A percentile compares a stretch with the other conserved stretches of the same genome.
phyloP scores from a whole-genome alignment of 2,797 vertebrate species.

The Loris lydekkerianus region DNA sequence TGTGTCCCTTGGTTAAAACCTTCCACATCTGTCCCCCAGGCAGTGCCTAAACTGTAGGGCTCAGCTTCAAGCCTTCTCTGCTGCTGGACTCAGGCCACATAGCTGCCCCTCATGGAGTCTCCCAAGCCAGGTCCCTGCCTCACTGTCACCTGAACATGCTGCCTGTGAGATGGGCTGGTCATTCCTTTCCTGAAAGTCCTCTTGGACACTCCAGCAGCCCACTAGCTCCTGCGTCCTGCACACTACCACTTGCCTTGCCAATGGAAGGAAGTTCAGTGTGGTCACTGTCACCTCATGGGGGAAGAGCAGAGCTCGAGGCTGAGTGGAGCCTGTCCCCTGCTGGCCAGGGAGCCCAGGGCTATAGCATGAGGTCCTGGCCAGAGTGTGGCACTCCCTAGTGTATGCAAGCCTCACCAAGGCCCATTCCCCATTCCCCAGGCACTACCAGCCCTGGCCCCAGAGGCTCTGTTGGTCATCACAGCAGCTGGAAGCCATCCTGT shows the following conservation, averaged over 20 bases:
- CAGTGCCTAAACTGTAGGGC: background rate
- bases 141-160: accelerated
- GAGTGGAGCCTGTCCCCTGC: background rate
- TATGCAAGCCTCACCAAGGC: background rate
- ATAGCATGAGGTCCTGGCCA: background rate
- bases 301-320: background rate
- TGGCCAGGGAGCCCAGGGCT: background rate
- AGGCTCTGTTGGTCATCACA: background rate
- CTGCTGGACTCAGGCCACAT: background rate
- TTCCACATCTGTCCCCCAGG: background rate
- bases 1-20: background rate
- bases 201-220: background rate
- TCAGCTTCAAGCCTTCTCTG: no score
- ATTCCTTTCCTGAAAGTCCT: background rate
- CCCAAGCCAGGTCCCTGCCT: background rate
- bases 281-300: background rate
- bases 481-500: background rate
- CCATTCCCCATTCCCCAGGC: background rate
- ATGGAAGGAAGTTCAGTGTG: accelerated
- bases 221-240: accelerated
- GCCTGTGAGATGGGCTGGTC: accelerated
- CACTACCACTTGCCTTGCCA: background rate
- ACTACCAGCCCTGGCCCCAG: background rate
- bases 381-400: accelerated
- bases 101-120: background rate